Conservation (phyloP, 2,113 vertebrate species). For the Lepus europaeus region DNA sequence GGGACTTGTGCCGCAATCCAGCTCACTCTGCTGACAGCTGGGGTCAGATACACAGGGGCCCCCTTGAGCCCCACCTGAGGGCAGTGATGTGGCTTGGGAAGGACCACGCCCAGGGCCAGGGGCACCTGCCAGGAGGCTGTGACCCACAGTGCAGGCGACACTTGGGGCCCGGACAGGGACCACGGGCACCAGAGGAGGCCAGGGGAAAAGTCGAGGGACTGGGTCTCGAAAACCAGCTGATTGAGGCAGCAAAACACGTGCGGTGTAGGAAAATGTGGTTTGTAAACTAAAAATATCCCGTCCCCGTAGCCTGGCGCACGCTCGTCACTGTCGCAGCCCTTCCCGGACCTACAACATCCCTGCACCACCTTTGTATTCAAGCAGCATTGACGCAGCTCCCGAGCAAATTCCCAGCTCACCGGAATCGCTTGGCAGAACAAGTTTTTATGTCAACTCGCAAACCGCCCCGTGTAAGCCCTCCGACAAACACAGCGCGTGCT, state of each 20-base stretch:
- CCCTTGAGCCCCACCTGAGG: not conserved
- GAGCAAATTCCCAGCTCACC: slow-evolving; percentile 76
- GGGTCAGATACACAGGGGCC: not conserved
- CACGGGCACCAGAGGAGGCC: not conserved
- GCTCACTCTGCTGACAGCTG: not conserved
- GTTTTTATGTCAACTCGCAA: slow-evolving; percentile 80
- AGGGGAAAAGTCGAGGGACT: not conserved
- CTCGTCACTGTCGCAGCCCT: not conserved
- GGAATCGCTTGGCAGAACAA: slow-evolving; percentile 80
- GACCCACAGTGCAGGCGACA: not conserved
- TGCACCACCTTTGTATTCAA: slow-evolving; percentile 70
- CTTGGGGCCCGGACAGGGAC: not conserved
- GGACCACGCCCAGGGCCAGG: not conserved
- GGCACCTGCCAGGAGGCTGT: not conserved
- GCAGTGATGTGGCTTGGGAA: not conserved
- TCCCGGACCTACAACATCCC: not conserved
- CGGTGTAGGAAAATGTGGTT: not conserved
- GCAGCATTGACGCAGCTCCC: slow-evolving; percentile 53
- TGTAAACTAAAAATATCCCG: not conserved
- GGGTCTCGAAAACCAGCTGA: not conserved
- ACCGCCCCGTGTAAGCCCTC: slow-evolving; percentile 65
- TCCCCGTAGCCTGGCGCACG: not conserved
- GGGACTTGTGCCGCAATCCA: not conserved
- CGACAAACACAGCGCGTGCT: slow-evolving; percentile 60
- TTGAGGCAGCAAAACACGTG: not conserved